phyloP scores from a whole-genome alignment of 2,797 vertebrate genomes.

The Champsocephalus esox region DNA sequence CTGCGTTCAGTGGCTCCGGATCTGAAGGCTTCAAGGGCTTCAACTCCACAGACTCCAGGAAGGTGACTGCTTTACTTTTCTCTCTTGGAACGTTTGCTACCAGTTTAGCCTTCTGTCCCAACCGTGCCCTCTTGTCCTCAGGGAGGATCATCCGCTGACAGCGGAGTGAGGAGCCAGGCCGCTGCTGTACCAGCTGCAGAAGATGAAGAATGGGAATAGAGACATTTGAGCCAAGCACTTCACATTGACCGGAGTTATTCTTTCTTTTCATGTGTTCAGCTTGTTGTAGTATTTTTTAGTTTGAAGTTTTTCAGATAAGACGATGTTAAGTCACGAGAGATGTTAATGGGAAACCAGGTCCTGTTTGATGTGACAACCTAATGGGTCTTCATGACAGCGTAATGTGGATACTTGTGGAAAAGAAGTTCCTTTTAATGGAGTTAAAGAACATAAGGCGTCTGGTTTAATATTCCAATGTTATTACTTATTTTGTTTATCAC shows the following conservation, averaged over 20 bases:
- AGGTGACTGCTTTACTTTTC: slow-evolving; percentile 74
- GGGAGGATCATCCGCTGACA: slow-evolving; percentile 16
- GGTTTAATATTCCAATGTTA: not conserved
- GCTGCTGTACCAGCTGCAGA: not conserved
- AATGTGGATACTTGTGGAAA: not conserved
- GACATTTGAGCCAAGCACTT: too few species aligned
- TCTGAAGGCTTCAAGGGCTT: slow-evolving; percentile 70
- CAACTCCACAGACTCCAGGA: slow-evolving; percentile 83
- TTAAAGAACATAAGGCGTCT: slow-evolving; percentile 12
- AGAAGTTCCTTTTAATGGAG: not conserved
- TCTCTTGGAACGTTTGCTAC: not conserved
- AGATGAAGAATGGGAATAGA: slow-evolving; percentile 66
- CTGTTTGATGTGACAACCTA: not conserved
- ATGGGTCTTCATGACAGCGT: too few species aligned
- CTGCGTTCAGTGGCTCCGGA: slow-evolving; percentile 79
- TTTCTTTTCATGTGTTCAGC: slow-evolving; percentile 22
- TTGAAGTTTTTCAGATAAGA: slow-evolving; percentile 6
- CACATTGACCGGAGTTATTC: not conserved
- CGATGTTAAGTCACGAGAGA: not conserved
- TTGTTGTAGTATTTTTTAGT: slow-evolving; percentile 36
- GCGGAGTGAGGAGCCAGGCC: not conserved
- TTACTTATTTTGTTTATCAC: slow-evolving; percentile 11
- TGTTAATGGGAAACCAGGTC: not conserved
- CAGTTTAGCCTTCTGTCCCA: not conserved
- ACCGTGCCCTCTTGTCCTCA: not conserved